A percentile compares a stretch with the other conserved stretches of the same genome.
These are phyloP conservation scores for Anhinga anhinga DNA, from an alignment of 2,113 vertebrate species.

Conservation along the genomic window DNA sequence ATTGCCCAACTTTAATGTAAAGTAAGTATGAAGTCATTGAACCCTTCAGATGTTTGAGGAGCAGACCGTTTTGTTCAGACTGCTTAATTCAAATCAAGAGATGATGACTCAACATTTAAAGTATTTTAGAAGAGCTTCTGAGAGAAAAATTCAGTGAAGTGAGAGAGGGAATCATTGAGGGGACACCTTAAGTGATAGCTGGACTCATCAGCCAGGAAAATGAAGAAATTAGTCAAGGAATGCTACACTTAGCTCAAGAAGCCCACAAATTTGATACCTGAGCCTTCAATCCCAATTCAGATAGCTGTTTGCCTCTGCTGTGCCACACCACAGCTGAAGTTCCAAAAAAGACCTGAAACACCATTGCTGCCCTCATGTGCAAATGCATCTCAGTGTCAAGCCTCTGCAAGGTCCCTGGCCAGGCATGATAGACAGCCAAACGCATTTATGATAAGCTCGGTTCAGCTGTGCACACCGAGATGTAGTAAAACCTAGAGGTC, in stretches of 20 bases:
- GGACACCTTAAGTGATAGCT: background rate
- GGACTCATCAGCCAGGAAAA: background rate
- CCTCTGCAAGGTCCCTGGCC: background rate
- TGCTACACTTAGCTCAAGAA: background rate
- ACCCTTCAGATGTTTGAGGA: background rate
- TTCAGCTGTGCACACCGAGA: background rate
- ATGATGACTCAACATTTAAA: constrained; percentile 19
- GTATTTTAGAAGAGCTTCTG: background rate
- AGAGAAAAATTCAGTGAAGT: background rate
- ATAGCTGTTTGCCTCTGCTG: background rate
- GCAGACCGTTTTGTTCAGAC: background rate
- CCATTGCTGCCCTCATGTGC: fast-evolving
- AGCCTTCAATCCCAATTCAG: background rate
- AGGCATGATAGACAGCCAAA: background rate
- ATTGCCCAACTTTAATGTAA: background rate
- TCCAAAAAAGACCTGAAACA: background rate
- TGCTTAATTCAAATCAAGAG: background rate
- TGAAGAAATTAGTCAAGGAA: background rate
- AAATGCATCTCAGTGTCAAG: background rate
- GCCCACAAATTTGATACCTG: fast-evolving
- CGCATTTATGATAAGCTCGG: fast-evolving
- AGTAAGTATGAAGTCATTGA: background rate
- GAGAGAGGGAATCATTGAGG: background rate
- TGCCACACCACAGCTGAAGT: background rate
- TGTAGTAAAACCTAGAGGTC: background rate